Conservation (phyloP, 2,797 vertebrate species). For the Sibirionetta formosa region DNA sequence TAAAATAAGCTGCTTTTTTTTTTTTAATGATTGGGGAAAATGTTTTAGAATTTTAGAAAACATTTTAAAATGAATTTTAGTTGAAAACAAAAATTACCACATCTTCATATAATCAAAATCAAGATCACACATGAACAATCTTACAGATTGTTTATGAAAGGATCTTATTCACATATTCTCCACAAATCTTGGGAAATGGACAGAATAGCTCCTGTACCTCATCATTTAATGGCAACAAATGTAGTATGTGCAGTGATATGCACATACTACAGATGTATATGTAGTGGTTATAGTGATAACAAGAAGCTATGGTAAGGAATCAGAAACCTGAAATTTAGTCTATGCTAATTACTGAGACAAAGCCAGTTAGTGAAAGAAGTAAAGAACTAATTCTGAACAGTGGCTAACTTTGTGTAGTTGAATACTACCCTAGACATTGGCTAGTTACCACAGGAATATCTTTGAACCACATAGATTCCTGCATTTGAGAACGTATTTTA, state of each 20-base stretch:
- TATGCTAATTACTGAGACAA: not conserved
- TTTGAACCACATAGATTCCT: not conserved
- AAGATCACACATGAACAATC: not conserved
- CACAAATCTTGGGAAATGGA: not conserved
- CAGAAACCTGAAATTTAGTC: not conserved
- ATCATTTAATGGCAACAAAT: not conserved
- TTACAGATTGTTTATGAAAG: not conserved
- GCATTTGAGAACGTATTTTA: not conserved
- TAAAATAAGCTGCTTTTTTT: not conserved
- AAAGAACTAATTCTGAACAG: not conserved
- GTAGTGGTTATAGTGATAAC: too few species aligned
- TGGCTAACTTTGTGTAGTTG: not conserved
- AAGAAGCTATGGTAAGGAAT: not conserved
- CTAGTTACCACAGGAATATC: not conserved
- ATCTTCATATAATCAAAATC: not conserved
- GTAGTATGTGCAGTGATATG: not conserved
- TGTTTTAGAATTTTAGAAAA: not conserved
- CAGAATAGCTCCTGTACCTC: not conserved
- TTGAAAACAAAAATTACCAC: not conserved
- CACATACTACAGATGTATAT: too few species aligned
- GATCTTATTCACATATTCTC: not conserved
- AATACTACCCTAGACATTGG: not conserved
- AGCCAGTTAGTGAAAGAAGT: not conserved
- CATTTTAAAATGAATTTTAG: not conserved
- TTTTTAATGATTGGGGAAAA: not conserved